Percentiles rank a stretch among this genome's conserved stretches.
Conservation (phyloP, 2,797 vertebrate species). For the Varecia variegata region DNA sequence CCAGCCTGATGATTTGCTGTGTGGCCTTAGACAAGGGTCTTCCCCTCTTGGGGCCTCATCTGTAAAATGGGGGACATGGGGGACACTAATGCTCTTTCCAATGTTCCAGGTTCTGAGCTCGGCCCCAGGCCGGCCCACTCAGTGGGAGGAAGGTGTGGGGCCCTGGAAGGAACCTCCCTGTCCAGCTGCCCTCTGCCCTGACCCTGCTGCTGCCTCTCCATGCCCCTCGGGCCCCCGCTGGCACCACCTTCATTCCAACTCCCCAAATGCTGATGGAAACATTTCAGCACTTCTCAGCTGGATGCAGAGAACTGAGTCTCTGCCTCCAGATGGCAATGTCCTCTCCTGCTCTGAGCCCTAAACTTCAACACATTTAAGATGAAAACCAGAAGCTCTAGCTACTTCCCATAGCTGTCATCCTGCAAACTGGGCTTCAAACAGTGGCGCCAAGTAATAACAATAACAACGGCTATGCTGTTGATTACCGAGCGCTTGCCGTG, state of each 20-base stretch:
- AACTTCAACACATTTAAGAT: not conserved
- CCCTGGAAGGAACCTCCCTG: not conserved
- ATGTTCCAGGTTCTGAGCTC: not conserved
- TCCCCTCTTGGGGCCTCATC: not conserved
- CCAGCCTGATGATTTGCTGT: not conserved
- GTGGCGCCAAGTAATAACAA: not conserved
- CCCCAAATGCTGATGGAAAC: not conserved
- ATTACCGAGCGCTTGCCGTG: not conserved
- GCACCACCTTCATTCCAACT: not conserved
- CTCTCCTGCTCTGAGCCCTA: conserved; percentile 12
- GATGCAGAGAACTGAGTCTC: not conserved
- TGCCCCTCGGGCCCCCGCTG: not conserved
- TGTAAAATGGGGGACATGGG: not conserved
- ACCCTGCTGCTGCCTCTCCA: not conserved
- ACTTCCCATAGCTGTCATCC: not conserved
- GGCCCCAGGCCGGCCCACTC: not conserved
- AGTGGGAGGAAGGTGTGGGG: not conserved
- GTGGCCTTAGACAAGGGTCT: not conserved
- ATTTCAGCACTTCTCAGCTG: not conserved
- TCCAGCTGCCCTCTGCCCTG: not conserved
- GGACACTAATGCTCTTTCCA: not conserved
- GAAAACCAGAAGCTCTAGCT: not conserved
- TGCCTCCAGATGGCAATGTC: conserved; percentile 10
- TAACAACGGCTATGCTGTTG: too few relatives aligned
- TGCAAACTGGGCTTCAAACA: not conserved